Evolutionary conservation across 2,888 invertebrate species (phyloP).

Genomic region (Drosophila paracracens): DNA sequence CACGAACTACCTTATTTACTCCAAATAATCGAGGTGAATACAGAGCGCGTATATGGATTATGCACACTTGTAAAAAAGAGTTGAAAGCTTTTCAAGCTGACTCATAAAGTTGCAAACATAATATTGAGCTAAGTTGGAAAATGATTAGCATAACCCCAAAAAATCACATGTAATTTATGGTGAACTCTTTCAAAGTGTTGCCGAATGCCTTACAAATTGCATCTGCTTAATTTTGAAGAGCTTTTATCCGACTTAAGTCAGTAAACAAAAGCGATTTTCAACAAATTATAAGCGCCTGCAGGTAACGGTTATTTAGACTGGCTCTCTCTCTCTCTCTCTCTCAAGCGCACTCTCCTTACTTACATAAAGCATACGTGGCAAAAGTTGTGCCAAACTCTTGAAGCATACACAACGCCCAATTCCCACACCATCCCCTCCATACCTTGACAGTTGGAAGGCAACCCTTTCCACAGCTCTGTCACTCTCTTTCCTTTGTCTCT

Average conservation of each 20-base stretch:
- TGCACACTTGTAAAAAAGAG: not conserved
- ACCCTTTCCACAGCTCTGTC: constrained; percentile 41
- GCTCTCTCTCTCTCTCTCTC: constrained; percentile 11
- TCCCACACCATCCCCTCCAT: not conserved
- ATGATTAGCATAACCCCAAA: constrained; percentile 1
- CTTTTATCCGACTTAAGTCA: constrained; percentile 30
- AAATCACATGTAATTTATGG: not conserved
- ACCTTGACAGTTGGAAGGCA: constrained; percentile 21
- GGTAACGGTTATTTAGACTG: constrained; percentile 37
- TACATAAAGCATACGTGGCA: constrained; percentile 76
- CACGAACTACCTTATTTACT: constrained; percentile 10
- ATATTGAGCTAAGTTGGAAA: not conserved
- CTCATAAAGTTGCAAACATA: not conserved
- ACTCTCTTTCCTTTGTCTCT: not conserved
- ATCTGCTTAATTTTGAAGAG: constrained; percentile 12
- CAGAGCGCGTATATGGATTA: not conserved
- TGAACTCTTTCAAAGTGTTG: not conserved
- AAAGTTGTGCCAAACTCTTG: constrained; percentile 74
- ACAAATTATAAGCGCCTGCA: constrained; percentile 57
- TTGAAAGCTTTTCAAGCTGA: not conserved
- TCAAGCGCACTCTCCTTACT: constrained; percentile 45
- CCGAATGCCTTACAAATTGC: not conserved
- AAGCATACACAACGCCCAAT: constrained; percentile 27
- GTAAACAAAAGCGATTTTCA: constrained; percentile 39
- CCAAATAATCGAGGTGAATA: not conserved